Evolutionary conservation across 2,888 invertebrate species (phyloP).

Genomic region (Meloe dianella): DNA sequence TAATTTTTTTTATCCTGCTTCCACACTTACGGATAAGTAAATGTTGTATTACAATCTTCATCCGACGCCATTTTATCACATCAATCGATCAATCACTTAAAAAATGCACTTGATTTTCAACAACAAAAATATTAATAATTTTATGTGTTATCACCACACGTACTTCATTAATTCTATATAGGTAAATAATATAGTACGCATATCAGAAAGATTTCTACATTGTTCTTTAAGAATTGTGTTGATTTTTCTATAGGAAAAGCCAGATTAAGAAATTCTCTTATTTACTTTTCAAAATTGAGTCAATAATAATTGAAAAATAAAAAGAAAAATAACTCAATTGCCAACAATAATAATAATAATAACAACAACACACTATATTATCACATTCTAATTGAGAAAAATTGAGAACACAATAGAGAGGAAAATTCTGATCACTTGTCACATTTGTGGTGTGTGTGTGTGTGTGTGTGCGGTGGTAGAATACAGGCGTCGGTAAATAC

Average conservation of each 20-base stretch:
- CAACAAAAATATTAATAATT: background rate
- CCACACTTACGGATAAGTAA: constrained; percentile 56
- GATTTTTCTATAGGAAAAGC: constrained; percentile 8
- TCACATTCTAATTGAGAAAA: background rate
- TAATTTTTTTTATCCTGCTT: too few relatives aligned
- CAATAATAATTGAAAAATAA: too few relatives aligned
- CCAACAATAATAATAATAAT: background rate
- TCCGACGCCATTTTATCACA: constrained; percentile 56
- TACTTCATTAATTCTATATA: constrained; percentile 11
- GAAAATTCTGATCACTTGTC: background rate
- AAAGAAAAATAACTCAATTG: background rate
- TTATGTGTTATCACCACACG: constrained; percentile 38
- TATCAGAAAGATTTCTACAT: constrained; percentile 44
- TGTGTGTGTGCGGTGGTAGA: too few relatives aligned
- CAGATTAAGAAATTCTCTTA: constrained; percentile 37
- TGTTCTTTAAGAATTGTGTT: constrained; percentile 18
- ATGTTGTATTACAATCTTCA: constrained; percentile 57
- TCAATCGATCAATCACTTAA: constrained; percentile 37
- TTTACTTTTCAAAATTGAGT: constrained; percentile 31
- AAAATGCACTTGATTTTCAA: constrained; percentile 31
- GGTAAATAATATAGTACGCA: constrained; percentile 27
- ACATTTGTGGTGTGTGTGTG: background rate
- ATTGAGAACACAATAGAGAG: background rate
- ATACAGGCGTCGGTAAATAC: background rate
- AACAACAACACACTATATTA: background rate